phyloP scores from a whole-genome alignment of 2,797 vertebrate genomes.

The Schizothorax lantsangensis region DNA sequence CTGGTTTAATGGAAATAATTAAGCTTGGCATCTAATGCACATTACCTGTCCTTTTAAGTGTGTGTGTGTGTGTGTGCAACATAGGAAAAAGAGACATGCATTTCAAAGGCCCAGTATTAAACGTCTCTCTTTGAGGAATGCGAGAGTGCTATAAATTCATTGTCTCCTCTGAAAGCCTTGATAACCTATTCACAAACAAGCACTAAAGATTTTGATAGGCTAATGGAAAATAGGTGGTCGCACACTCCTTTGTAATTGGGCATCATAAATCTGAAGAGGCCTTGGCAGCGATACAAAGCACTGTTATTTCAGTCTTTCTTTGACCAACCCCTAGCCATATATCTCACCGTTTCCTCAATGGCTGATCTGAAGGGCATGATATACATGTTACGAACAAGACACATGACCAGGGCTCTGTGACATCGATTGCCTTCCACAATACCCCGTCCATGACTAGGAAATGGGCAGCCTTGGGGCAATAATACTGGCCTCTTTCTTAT shows the following conservation, averaged over 20 bases:
- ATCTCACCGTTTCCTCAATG: slow-evolving; percentile 87
- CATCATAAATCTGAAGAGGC: slow-evolving; percentile 90
- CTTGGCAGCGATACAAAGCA: slow-evolving; percentile 84
- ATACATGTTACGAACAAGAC: slow-evolving; percentile 82
- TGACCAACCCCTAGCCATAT: slow-evolving; percentile 83
- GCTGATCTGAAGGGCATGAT: slow-evolving; percentile 83
- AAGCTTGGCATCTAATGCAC: slow-evolving; percentile 73
- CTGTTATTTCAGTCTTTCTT: slow-evolving; percentile 81
- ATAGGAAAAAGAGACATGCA: slow-evolving; percentile 11
- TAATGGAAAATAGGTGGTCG: slow-evolving; percentile 87
- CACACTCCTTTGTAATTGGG: slow-evolving; percentile 82
- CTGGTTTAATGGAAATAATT: slow-evolving; percentile 81
- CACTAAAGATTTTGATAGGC: slow-evolving; percentile 84
- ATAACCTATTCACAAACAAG: slow-evolving; percentile 80
- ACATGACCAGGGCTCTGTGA: slow-evolving; percentile 74
- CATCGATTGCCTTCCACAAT: slow-evolving; percentile 79
- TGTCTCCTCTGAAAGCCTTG: slow-evolving; percentile 75
- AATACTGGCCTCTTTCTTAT: slow-evolving; percentile 83
- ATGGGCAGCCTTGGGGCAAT: slow-evolving; percentile 73
- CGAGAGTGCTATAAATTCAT: slow-evolving; percentile 73
- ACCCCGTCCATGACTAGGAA: slow-evolving; percentile 76
- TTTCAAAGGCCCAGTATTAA: slow-evolving; percentile 34
- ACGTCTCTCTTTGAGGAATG: slow-evolving; percentile 60
- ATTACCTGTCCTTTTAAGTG: slow-evolving; percentile 74
- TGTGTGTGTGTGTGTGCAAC: slow-evolving; percentile 6